Evolutionary conservation across 2,113 vertebrate species (phyloP).

Genomic region (Vireo altiloquus): DNA sequence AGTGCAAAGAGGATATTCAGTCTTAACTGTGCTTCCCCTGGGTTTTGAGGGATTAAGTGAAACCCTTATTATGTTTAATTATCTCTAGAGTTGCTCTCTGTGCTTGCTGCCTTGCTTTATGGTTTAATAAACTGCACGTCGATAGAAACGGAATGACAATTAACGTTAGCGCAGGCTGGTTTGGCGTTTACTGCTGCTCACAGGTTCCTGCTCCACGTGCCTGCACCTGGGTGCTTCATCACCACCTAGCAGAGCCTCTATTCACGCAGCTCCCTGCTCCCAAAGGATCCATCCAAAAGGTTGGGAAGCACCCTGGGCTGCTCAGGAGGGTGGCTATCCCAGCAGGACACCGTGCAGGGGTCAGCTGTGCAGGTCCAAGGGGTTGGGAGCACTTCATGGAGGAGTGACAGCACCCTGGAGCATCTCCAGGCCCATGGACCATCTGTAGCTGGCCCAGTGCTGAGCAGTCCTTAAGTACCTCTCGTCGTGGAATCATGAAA

Average conservation of each 20-base stretch:
- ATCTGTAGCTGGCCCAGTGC: accelerated
- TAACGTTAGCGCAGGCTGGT: constrained; percentile 22
- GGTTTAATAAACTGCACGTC: constrained; percentile 69
- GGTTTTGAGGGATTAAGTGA: constrained; percentile 66
- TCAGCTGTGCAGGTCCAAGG: neutral
- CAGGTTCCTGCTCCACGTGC: neutral
- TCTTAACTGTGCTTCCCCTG: constrained; percentile 59
- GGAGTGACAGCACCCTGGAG: accelerated
- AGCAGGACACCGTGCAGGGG: accelerated
- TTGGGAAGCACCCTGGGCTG: neutral
- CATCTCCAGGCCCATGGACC: neutral
- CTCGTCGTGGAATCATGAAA: neutral
- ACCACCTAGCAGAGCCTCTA: neutral
- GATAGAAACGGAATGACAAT: constrained; percentile 61
- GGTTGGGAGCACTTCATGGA: neutral
- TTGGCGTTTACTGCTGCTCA: constrained; percentile 1
- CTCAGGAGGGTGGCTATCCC: neutral
- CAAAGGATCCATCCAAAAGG: neutral
- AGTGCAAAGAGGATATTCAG: constrained; percentile 37
- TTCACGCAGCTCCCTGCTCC: neutral
- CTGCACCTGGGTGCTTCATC: neutral
- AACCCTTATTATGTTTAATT: constrained; percentile 71
- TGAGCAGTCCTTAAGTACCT: no score
- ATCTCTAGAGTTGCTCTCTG: constrained; percentile 59
- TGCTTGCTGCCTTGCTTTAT: constrained; percentile 66